phyloP scores from a whole-genome alignment of 2,113 vertebrate species.

The Collichthys lucidus region DNA sequence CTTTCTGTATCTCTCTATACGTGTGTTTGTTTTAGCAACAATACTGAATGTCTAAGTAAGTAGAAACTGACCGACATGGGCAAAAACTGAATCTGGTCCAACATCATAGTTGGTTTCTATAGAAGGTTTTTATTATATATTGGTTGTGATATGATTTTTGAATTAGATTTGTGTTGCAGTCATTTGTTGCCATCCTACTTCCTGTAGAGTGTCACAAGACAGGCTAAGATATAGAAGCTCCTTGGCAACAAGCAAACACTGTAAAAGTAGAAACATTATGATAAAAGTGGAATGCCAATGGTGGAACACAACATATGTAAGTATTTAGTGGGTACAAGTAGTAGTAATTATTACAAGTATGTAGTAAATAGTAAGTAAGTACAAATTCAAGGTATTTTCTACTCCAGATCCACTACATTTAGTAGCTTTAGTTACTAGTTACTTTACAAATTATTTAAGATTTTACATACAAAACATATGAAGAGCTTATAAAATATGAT shows the following conservation, averaged over 20 bases:
- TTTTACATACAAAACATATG: not conserved
- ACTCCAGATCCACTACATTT: not conserved
- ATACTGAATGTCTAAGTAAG: not conserved
- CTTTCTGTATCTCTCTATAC: not conserved
- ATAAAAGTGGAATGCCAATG: not conserved
- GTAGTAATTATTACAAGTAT: too few species aligned
- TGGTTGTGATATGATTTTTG: not conserved
- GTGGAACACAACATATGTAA: not conserved
- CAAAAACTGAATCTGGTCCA: not conserved
- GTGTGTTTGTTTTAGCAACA: conserved; percentile 4
- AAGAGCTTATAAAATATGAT: not conserved
- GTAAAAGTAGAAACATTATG: not conserved
- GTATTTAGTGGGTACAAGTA: not conserved
- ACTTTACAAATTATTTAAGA: not conserved
- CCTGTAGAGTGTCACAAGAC: not conserved
- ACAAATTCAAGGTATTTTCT: not conserved
- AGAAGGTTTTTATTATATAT: not conserved
- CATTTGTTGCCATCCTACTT: not conserved
- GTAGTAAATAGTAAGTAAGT: not conserved
- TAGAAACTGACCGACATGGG: not conserved
- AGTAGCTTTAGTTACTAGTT: not conserved
- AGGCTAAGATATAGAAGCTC: not conserved
- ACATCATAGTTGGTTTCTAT: not conserved
- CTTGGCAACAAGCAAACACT: not conserved
- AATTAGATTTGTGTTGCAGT: not conserved